phyloP scores from a whole-genome alignment of 1,140 invertebrate genomes.

The Neodiprion pinetum region DNA sequence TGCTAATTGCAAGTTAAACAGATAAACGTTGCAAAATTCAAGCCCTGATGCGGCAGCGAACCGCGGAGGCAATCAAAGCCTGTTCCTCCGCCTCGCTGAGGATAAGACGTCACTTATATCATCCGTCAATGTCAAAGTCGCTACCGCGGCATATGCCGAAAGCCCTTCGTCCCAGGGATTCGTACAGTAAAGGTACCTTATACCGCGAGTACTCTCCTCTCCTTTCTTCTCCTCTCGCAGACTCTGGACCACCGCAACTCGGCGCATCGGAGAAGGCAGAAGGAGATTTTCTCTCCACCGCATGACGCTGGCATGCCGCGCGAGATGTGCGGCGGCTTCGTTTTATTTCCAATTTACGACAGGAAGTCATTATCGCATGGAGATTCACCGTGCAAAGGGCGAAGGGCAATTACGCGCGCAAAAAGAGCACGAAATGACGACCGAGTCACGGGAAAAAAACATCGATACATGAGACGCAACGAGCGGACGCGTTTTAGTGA shows the following conservation, averaged over 20 bases:
- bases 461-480: no score
- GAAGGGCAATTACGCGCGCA: conserved; percentile 25
- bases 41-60: background rate
- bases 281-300: conserved; percentile 13
- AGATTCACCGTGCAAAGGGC: conserved; percentile 39
- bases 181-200: background rate
- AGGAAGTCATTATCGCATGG: conserved; percentile 51
- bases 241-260: no score
- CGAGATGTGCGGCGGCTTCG: conserved; percentile 29
- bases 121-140: conserved; percentile 33
- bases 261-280: no score
- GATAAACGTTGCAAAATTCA: background rate
- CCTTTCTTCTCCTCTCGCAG: no score
- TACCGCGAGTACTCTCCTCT: background rate
- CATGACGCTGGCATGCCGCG: conserved; percentile 32
- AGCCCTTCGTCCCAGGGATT: background rate
- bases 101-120: conserved; percentile 31
- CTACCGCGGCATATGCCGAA: conserved; percentile 8
- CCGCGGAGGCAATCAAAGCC: background rate
- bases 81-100: conserved; percentile 23
- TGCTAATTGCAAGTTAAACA: conserved; percentile 9
- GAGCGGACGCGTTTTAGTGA: no score
- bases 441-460: no score
- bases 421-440: background rate
- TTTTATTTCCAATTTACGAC: conserved; percentile 44